Conservation (phyloP, 2,888 invertebrate genomes). For the Eristalis arbustorum region DNA sequence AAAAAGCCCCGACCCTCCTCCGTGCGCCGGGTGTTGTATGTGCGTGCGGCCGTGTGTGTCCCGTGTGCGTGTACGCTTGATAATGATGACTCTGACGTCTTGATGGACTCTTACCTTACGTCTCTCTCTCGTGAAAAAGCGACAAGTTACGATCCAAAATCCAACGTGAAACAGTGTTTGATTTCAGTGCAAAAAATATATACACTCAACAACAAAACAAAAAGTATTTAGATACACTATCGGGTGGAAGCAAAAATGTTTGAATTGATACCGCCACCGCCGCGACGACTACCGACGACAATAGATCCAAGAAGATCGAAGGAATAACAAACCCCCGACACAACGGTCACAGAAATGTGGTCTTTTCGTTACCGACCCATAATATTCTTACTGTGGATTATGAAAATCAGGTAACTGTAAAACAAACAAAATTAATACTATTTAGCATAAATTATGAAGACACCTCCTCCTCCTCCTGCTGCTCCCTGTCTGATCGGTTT, state of each 20-base stretch:
- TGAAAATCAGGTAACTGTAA: constrained; percentile 79
- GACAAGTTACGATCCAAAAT: too few species aligned
- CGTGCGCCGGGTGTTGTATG: background rate
- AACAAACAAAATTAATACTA: constrained; percentile 42
- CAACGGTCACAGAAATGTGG: constrained; percentile 76
- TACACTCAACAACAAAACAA: background rate
- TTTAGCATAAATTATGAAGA: constrained; percentile 54
- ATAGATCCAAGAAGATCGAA: constrained; percentile 41
- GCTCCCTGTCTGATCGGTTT: too few species aligned
- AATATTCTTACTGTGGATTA: constrained; percentile 80
- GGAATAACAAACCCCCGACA: constrained; percentile 36
- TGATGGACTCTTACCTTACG: too few species aligned
- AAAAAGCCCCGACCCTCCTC: background rate
- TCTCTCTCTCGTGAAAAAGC: too few species aligned
- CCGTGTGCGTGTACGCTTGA: background rate
- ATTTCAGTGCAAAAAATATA: background rate
- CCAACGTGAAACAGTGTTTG: too few species aligned
- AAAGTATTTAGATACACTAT: constrained; percentile 2
- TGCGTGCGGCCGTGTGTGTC: too few species aligned
- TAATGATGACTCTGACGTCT: background rate
- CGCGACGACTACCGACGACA: constrained; percentile 38
- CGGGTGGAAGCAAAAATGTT: constrained; percentile 49
- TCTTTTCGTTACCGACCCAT: constrained; percentile 79
- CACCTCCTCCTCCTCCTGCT: background rate
- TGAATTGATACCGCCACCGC: constrained; percentile 43